Base-by-base conservation (phyloP, 2,113 vertebrate genomes). In the Ctenodactylus gundi region DNA sequence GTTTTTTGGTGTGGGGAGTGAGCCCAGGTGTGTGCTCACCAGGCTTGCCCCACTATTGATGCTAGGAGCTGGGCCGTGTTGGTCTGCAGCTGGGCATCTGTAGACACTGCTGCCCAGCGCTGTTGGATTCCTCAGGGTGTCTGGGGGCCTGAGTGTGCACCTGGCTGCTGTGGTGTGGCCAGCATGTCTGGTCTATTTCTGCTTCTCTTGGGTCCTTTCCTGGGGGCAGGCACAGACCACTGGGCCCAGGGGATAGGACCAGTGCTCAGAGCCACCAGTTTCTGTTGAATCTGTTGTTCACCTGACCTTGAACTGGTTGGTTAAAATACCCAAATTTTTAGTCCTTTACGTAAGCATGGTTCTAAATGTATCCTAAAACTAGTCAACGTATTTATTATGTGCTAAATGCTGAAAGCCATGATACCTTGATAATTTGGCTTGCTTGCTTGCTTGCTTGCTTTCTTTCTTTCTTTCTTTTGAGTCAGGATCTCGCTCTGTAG, bases 221-320 rank as follows among this genome's bases (percentile, higher is more conserved):
- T 12, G 11, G 17, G 34, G 3, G 0, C 41, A 14, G 78, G 53
- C 12, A 2, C 0, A 5, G 53, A 27, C 9, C 0, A 21, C 27
- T 11, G 44, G n/a, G 41, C 60, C 36, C n/a, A n/a, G 25, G 46
- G 34, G 49, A 21, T 20, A 23, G 25, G 58, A 18, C 21, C 5
- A 1, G 39, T 20, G 18, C 6, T 4, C 0, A 1, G 25, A 46
- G 27, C 10, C 0, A 4, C 0, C 0, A 20, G 3, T 29, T 67
- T 55, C 65, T n/a, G 6, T 2, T 1, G 1, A 8, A 0, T 27
- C 8, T 4, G 0, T 13, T 17, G 0, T 25, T 8, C 44, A 41
- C 44, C 31, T 11, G 6, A 8, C 3, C 2, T 7, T 1, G 36
- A 31, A 34, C 8, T 6, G 0, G 34, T 1, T 3, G 75, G 20